Evolutionary conservation across 2,113 vertebrate genomes (phyloP).

Genomic region (Myodes glareolus): DNA sequence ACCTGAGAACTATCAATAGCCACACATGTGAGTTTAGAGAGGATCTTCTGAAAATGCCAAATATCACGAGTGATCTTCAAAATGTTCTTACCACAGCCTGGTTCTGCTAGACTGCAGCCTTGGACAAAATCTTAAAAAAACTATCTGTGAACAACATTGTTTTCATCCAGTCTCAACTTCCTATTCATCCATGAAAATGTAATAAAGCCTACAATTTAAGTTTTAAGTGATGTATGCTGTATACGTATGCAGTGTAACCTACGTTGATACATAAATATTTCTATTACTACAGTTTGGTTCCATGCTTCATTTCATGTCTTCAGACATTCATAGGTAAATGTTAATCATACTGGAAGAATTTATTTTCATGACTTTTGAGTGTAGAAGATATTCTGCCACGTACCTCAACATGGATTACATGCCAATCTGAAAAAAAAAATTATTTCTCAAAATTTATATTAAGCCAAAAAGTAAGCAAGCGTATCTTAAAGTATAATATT

Average conservation of each 20-base stretch:
- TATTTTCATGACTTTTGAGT: neutral
- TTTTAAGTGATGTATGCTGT: neutral
- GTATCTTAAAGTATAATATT: neutral
- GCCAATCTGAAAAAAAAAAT: accelerated
- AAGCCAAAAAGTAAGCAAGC: neutral
- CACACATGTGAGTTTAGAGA: neutral
- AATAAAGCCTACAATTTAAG: neutral
- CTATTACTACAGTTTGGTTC: neutral
- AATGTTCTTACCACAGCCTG: neutral
- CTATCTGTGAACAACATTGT: neutral
- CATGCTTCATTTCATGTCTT: too few species aligned
- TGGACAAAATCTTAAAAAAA: neutral
- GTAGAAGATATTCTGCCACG: neutral
- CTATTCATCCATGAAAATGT: neutral
- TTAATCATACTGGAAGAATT: neutral
- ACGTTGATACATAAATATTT: neutral
- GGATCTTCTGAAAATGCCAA: neutral
- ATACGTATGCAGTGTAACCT: too few species aligned
- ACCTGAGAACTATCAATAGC: neutral
- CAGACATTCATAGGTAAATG: neutral
- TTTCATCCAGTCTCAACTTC: neutral
- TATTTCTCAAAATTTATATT: neutral
- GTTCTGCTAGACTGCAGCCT: neutral
- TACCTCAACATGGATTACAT: neutral
- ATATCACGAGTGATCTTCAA: neutral